Conservation (phyloP, 2,888 invertebrate species). For the Morpho helenor region DNA sequence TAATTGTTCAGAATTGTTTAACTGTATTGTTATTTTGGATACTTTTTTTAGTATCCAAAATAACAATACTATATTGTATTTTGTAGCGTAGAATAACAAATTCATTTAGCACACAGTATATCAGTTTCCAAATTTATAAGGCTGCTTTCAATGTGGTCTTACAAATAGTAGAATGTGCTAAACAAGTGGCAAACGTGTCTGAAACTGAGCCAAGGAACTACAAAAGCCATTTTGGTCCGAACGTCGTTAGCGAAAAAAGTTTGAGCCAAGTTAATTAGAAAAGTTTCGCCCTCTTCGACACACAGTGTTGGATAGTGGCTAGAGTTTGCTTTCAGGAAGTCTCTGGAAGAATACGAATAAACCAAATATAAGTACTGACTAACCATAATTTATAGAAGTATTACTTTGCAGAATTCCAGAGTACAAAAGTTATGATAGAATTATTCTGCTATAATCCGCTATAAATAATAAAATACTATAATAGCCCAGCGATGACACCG, state of each 20-base stretch:
- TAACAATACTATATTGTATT: too few species aligned
- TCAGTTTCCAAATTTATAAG: neutral
- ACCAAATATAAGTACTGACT: neutral
- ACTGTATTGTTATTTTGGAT: too few species aligned
- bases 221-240: constrained; percentile 48
- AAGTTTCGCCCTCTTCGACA: constrained; percentile 40
- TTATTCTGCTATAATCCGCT: too few species aligned
- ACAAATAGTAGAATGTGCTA: constrained; percentile 18
- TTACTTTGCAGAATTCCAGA: too few species aligned
- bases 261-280: constrained; percentile 62
- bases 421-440: too few species aligned
- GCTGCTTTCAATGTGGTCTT: neutral
- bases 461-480: too few species aligned
- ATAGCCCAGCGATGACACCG: too few species aligned
- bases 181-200: constrained; percentile 25
- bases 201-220: constrained; percentile 30
- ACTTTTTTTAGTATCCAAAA: too few species aligned
- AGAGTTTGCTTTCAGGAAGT: neutral
- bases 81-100: too few species aligned
- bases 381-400: too few species aligned
- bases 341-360: neutral
- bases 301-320: constrained; percentile 10
- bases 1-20: too few species aligned
- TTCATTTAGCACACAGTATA: too few species aligned
- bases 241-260: constrained; percentile 62